These are phyloP conservation scores for Aurelia aurita complex sp. Pacific DNA, from an alignment of 30 jellyfish, hydroid and myxozoan species.

Conservation along the genomic window DNA sequence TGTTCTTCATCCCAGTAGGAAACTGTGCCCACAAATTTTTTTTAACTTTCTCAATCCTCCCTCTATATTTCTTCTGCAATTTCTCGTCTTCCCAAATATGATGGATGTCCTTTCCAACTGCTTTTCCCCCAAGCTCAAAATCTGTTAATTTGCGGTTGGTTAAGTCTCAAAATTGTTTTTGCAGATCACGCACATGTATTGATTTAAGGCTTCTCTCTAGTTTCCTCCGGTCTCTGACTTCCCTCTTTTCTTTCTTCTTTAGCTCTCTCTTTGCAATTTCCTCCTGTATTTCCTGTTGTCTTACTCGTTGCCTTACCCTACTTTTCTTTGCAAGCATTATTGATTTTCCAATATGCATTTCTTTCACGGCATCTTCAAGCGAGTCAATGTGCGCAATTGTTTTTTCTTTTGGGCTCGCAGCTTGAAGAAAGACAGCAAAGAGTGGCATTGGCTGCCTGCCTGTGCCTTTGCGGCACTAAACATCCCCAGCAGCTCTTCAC, in stretches of 20 bases:
- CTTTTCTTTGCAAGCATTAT: constrained; percentile 43
- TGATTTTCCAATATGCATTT: too few relatives aligned
- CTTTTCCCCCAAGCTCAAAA: constrained; percentile 13
- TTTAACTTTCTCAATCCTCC: constrained; percentile 23
- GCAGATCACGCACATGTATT: background rate
- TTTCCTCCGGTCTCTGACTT: constrained; percentile 3
- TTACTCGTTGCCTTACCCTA: constrained; percentile 7
- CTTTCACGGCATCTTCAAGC: background rate
- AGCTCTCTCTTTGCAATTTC: constrained; percentile 14
- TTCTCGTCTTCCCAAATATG: constrained; percentile 32
- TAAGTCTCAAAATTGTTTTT: constrained; percentile 24
- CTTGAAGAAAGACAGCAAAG: constrained; percentile 35
- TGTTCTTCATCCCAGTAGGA: constrained; percentile 32
- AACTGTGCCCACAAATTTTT: background rate
- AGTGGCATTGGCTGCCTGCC: constrained; percentile 41
- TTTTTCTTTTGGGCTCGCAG: constrained; percentile 30
- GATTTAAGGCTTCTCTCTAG: constrained; percentile 10
- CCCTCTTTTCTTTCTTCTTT: constrained; percentile 19
- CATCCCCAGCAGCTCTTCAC: constrained; percentile 47
- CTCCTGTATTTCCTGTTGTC: constrained; percentile 22
- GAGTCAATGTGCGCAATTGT: constrained; percentile 24
- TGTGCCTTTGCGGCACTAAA: constrained; percentile 35
- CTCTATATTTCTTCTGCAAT: background rate
- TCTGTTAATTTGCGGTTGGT: background rate
- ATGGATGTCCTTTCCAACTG: constrained; percentile 2